phyloP scores from a whole-genome alignment of 2,888 invertebrate genomes.

The Gymnosoma rotundatum region DNA sequence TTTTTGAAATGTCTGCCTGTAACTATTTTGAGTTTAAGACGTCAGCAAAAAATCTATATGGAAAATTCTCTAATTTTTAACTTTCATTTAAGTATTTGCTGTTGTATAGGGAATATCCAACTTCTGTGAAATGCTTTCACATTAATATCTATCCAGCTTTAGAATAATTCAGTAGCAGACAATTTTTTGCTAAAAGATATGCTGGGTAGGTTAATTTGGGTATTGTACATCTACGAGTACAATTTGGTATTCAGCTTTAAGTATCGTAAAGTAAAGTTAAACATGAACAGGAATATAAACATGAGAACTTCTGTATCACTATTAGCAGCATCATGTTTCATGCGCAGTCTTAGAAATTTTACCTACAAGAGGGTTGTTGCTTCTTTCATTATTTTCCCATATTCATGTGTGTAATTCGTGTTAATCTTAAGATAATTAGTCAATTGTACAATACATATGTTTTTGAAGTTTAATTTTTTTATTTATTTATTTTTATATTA shows the following conservation, averaged over 20 bases:
- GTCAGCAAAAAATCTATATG: too few species aligned
- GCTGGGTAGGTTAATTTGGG: background rate
- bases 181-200: background rate
- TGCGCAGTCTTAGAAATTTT: conserved; percentile 26
- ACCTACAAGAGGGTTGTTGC: conserved; percentile 37
- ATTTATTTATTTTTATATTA: background rate
- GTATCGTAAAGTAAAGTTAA: background rate
- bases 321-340: conserved; percentile 40
- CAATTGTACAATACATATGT: background rate
- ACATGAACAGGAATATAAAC: background rate
- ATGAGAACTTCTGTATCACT: conserved; percentile 10
- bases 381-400: background rate
- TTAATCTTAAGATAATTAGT: conserved; percentile 1
- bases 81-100: too few species aligned
- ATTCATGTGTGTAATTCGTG: background rate
- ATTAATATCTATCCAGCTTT: too few species aligned
- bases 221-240: conserved; percentile 12
- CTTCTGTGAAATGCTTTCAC: too few species aligned
- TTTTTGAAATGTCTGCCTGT: too few species aligned
- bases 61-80: too few species aligned
- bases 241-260: background rate
- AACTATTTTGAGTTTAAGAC: too few species aligned
- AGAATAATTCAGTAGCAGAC: too few species aligned
- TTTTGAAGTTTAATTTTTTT: background rate
- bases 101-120: too few species aligned